These are phyloP conservation scores for Syngnathus rostellatus DNA, from an alignment of 2,797 vertebrate species.

Conservation along the genomic window DNA sequence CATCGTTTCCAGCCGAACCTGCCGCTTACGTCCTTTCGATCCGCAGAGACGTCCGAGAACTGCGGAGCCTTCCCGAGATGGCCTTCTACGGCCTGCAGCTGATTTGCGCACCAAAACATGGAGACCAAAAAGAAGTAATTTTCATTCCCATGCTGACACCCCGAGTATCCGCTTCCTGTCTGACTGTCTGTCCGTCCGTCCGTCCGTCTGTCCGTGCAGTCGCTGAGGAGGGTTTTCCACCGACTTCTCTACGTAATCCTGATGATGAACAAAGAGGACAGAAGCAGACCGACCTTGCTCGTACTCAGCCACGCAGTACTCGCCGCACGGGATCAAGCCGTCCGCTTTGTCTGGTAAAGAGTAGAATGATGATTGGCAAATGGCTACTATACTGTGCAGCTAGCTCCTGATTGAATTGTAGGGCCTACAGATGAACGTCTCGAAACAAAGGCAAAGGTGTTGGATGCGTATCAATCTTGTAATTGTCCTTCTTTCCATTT, in stretches of 20 bases:
- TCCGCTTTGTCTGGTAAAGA: slow-evolving; percentile 83
- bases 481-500: not conserved
- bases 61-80: slow-evolving; percentile 76
- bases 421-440: too few relatives aligned
- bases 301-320: slow-evolving; percentile 56
- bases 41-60: slow-evolving; percentile 59
- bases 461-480: too few relatives aligned
- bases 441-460: too few relatives aligned
- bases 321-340: slow-evolving; percentile 67
- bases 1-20: not conserved
- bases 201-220: slow-evolving; percentile 51
- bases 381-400: not conserved
- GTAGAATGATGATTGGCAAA: not conserved
- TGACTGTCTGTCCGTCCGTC: too few relatives aligned
- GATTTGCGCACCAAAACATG: slow-evolving; percentile 77
- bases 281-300: slow-evolving; percentile 48
- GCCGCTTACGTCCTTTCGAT: slow-evolving; percentile 5
- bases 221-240: slow-evolving; percentile 72
- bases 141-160: not conserved
- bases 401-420: too few relatives aligned
- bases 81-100: slow-evolving; percentile 77
- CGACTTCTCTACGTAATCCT: slow-evolving; percentile 76
- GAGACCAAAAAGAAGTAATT: slow-evolving; percentile 75
- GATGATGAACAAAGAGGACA: slow-evolving; percentile 71
- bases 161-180: too few relatives aligned